These are phyloP conservation scores for Puffinus mauretanicus DNA, from an alignment of 2,113 vertebrate genomes.

Conservation along the genomic window DNA sequence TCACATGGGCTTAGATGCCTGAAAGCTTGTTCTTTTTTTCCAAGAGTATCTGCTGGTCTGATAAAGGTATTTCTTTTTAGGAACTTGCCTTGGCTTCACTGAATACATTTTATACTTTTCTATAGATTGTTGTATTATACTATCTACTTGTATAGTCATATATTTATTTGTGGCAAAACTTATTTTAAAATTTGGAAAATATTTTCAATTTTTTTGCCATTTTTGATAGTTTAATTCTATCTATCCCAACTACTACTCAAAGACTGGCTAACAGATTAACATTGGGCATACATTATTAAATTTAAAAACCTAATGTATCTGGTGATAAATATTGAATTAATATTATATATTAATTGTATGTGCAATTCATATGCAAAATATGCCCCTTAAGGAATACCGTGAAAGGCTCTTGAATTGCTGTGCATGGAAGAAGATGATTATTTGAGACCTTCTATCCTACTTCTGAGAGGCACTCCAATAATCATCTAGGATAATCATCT, in stretches of 20 bases:
- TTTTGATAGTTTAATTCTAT: not conserved
- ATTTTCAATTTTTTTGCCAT: not conserved
- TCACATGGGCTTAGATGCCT: not conserved
- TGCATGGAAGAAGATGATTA: not conserved
- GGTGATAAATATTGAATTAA: not conserved
- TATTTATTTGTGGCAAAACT: not conserved
- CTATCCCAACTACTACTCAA: not conserved
- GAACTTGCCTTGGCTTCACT: not conserved
- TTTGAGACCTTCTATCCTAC: not conserved
- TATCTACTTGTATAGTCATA: not conserved
- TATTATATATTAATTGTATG: not conserved
- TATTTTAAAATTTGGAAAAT: not conserved
- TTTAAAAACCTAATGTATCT: not conserved
- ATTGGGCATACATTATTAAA: not conserved
- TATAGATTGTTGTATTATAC: not conserved
- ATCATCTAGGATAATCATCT: not conserved
- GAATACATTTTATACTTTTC: not conserved
- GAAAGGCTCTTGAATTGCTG: not conserved
- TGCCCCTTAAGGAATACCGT: not conserved
- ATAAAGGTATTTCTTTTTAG: not conserved
- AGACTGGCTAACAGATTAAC: not conserved
- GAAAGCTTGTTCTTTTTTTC: not conserved
- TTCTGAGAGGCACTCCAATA: not conserved
- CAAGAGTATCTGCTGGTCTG: not conserved
- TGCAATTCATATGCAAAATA: not conserved